Evolutionary conservation across 2,113 vertebrate genomes (phyloP), one percentile per base, ranked within the genome.

Genomic region (Phocoena sinus): DNA sequence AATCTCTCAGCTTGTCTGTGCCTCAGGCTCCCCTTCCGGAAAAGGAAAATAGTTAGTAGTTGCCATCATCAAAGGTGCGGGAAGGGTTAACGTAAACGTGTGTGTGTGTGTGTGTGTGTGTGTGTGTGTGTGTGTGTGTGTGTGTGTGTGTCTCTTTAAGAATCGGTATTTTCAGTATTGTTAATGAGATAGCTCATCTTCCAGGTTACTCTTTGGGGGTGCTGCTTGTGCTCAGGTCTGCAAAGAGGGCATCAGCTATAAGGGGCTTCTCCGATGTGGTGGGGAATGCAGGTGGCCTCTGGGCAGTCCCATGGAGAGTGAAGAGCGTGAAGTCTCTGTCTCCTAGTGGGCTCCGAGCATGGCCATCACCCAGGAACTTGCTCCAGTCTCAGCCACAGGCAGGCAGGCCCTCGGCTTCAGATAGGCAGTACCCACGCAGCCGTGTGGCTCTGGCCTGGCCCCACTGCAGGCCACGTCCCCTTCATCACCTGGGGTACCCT

Each of bases 71-170:
- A 13, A 15, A 8, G n/a, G 33, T 5, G 18, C 38, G 33, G 20
- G 20, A 44, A 7, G 23, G 36, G 10, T 25, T 36, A 47, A 41
- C 8, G 7, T 25, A 20, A 33, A 23, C 14, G 50, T 50, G 47
- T 50, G 3, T 50, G 47, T 31, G 5, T 6, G 0, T 13, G 31
- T 3, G 41, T 44, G 0, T 13, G 31, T 3, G 41, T 44, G 15
- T 17, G 50, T 50, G 14, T 50, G 14, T 50, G 47, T 50, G 47
- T 50, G 12, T 14, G 14, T 14, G 50, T 50, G 50, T 50, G 50
- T 50, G 3, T 50, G 50, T 31, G 5, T 6, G 0, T 13, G 15
- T 3, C 1, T 44, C 60, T 4, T 44, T 56, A 60, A 67, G 76
- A 47, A 31, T 7, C 50, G 20, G 21, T 44, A 9, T 36, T 70